These are phyloP conservation scores for Pelecanoides urinatrix DNA, from an alignment of 2,113 vertebrate species.

Conservation along the genomic window DNA sequence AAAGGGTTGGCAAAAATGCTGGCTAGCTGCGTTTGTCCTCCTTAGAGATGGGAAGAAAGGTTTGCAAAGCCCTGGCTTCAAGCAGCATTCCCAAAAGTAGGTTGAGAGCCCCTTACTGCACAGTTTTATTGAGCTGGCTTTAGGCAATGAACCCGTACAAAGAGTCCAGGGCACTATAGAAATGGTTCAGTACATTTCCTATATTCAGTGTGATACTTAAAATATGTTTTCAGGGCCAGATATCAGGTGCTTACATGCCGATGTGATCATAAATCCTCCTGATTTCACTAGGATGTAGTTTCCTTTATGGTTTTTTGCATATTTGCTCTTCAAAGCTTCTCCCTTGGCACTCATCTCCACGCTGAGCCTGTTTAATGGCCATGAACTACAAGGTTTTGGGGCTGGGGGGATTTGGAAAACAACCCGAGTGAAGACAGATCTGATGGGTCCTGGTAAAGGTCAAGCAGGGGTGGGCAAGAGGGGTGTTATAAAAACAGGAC, in stretches of 20 bases:
- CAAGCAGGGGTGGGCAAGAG: not conserved
- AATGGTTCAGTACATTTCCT: not conserved
- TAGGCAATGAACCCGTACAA: not conserved
- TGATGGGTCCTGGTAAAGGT: not conserved
- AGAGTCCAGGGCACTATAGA: not conserved
- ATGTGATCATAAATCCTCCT: not conserved
- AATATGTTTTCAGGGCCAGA: not conserved
- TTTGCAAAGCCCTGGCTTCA: not conserved
- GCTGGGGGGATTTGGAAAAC: not conserved
- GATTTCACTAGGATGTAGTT: not conserved
- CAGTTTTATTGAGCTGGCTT: not conserved
- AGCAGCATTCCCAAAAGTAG: not conserved
- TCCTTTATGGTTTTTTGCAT: not conserved
- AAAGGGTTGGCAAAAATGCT: conserved; percentile 62
- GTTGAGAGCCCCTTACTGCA: not conserved
- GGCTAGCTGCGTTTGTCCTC: not conserved
- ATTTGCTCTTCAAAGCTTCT: not conserved
- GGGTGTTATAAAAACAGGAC: not conserved
- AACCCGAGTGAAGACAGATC: not conserved
- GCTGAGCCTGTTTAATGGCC: not conserved
- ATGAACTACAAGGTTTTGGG: not conserved
- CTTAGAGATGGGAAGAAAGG: not conserved
- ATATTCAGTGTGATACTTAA: not conserved
- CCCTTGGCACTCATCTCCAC: not conserved
- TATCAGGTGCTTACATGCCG: not conserved